Evolutionary conservation across 1,140 invertebrate species (phyloP), one percentile per base, ranked within the genome.

Genomic region (Lucilia cuprina): DNA sequence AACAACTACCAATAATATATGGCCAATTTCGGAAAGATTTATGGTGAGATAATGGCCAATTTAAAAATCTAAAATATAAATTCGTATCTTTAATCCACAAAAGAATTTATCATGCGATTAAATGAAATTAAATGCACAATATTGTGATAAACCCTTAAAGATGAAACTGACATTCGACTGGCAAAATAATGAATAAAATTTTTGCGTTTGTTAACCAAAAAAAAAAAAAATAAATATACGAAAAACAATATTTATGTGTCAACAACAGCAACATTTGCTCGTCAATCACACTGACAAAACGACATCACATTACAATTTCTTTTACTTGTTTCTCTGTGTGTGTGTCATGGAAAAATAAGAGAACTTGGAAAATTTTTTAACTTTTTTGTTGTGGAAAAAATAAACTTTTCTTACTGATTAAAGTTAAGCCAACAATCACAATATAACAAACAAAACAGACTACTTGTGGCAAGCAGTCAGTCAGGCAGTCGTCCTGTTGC

Each of bases 191-290:
- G 65, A 70, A 70, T 70, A 70, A 21, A 70, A 70, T 25, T 70
- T 70, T 70, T 70, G 65, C 65, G 19, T 65, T 65, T 65, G 60
- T 65, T 65, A 65, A n/a, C 17, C 60, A 3, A 30, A 30, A 30
- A 30, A n/a, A 60, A 55, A 17, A 55, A 17, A 17, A 55, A 55
- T 14, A 60, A 60, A 60, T 30, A 30, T 30, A 60, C 55, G 25
- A 70, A 70, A 70, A 70, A 70, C 65, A 70, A 70, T 70, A 70
- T 70, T 70, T 70, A 70, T 70, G 65, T 70, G 65, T 70, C 65
- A 70, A 70, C 65, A 70, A 12, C 65, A 70, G 65, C n/a, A 70
- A 21, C 65, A 70, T 70, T 70, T 70, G 65, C 19, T 70, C 65
- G 65, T 70, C 65, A 70, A 70, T 70, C 65, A 70, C 65, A 70